Conservation (phyloP, 2,113 vertebrate species). For the Trachemys scripta region DNA sequence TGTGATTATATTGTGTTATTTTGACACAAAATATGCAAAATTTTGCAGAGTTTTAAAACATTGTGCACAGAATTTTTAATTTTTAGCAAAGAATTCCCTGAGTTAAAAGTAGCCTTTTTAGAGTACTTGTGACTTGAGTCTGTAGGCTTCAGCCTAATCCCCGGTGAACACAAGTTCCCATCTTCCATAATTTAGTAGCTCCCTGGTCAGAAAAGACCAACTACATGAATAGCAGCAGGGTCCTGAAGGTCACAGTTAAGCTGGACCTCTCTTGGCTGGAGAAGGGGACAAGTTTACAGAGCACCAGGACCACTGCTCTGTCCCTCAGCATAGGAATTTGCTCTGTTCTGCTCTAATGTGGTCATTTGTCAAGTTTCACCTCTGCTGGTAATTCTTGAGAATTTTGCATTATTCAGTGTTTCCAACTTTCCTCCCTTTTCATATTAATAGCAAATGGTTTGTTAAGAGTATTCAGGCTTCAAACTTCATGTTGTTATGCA, state of each 20-base stretch:
- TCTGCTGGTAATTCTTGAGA: background rate
- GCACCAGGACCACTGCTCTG: background rate
- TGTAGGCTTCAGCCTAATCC: background rate
- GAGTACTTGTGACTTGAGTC: background rate
- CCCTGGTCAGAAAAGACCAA: background rate
- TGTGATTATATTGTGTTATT: too few species aligned
- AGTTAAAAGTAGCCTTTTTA: background rate
- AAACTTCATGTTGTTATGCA: background rate
- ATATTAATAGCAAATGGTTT: background rate
- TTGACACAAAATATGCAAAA: too few species aligned
- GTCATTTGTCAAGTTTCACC: background rate
- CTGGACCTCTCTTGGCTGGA: background rate
- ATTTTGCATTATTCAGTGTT: background rate
- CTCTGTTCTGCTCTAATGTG: background rate
- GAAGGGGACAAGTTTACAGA: background rate
- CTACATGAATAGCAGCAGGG: background rate
- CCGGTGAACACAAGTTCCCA: background rate
- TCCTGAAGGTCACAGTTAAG: background rate
- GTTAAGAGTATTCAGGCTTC: background rate
- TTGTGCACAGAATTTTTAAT: too few species aligned
- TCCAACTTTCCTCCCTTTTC: background rate
- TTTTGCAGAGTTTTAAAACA: too few species aligned
- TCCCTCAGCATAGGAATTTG: background rate
- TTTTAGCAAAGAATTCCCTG: too few species aligned
- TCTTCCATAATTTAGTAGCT: background rate